Conservation (phyloP, 2,888 invertebrate species). For the Abrostola tripartita region DNA sequence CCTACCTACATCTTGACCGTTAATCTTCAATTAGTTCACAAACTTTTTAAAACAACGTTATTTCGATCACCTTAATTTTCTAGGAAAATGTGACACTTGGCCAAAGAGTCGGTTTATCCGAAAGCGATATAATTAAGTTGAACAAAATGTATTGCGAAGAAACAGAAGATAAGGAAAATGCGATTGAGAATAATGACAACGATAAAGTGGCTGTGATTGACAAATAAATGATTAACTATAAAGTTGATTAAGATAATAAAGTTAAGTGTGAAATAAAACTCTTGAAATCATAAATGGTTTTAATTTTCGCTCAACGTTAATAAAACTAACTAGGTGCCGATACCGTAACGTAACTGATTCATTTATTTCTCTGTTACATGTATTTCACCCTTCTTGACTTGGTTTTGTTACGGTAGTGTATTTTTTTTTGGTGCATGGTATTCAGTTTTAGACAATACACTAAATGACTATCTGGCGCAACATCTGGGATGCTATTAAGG, state of each 20-base stretch:
- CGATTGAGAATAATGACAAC: constrained; percentile 17
- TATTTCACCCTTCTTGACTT: constrained; percentile 21
- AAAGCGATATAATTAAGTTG: constrained; percentile 76
- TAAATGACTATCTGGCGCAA: constrained; percentile 26
- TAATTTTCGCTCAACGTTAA: constrained; percentile 2
- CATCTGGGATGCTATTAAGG: neutral
- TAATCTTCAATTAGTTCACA: no score
- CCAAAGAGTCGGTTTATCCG: constrained; percentile 79
- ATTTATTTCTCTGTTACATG: neutral
- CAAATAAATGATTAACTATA: constrained; percentile 28
- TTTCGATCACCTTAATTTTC: constrained; percentile 29
- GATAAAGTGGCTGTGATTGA: constrained; percentile 30
- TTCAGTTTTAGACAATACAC: constrained; percentile 24
- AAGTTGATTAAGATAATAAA: constrained; percentile 26
- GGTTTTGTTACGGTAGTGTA: constrained; percentile 21
- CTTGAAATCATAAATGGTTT: constrained; percentile 26
- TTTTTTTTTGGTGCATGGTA: constrained; percentile 34
- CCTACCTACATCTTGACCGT: no score
- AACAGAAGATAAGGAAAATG: constrained; percentile 41
- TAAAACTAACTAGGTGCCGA: neutral
- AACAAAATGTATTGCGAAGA: constrained; percentile 81
- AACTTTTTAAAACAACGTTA: no score
- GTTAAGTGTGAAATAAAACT: constrained; percentile 34
- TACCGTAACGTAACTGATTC: neutral
- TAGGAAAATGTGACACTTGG: constrained; percentile 78